Conservation (phyloP, 1,140 invertebrate species). For the Drosophila navojoa region DNA sequence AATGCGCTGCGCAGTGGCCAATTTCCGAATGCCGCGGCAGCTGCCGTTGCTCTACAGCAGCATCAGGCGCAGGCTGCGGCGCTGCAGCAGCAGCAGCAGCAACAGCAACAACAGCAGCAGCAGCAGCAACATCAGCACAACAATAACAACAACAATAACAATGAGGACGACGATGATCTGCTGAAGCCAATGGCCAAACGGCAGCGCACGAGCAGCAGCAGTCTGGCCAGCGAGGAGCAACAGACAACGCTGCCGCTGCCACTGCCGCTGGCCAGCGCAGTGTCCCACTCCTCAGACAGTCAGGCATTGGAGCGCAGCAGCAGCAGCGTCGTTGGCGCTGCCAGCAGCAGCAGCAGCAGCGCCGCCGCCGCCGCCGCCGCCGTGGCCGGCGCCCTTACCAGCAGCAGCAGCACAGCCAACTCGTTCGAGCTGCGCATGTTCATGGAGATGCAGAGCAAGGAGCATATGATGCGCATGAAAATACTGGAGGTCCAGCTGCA, state of each 20-base stretch:
- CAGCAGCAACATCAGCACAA: constrained; percentile 52
- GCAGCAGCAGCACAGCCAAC: constrained; percentile 21
- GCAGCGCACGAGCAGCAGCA: constrained; percentile 71
- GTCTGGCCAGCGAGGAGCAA: constrained; percentile 59
- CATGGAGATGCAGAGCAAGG: constrained; percentile 83
- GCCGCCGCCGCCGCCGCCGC: neutral
- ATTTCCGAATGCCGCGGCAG: constrained; percentile 74
- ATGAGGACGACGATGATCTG: constrained; percentile 60
- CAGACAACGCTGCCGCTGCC: constrained; percentile 16
- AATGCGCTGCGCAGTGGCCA: constrained; percentile 77
- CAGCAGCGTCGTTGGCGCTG: constrained; percentile 24
- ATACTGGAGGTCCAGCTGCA: constrained; percentile 83
- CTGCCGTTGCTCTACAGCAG: constrained; percentile 75
- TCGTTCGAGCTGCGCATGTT: constrained; percentile 73
- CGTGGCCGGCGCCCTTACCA: neutral
- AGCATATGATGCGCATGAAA: constrained; percentile 83
- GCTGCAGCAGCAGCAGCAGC: constrained; percentile 43
- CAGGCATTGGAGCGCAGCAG: constrained; percentile 61
- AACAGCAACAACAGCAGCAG: constrained; percentile 64
- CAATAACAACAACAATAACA: constrained; percentile 64
- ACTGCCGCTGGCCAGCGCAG: constrained; percentile 14
- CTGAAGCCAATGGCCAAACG: constrained; percentile 65
- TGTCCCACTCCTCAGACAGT: constrained; percentile 41
- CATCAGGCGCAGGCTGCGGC: constrained; percentile 71
- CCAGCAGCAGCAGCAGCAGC: neutral